Base-by-base conservation (phyloP, 2,888 invertebrate species). In the Baccha elongata region DNA sequence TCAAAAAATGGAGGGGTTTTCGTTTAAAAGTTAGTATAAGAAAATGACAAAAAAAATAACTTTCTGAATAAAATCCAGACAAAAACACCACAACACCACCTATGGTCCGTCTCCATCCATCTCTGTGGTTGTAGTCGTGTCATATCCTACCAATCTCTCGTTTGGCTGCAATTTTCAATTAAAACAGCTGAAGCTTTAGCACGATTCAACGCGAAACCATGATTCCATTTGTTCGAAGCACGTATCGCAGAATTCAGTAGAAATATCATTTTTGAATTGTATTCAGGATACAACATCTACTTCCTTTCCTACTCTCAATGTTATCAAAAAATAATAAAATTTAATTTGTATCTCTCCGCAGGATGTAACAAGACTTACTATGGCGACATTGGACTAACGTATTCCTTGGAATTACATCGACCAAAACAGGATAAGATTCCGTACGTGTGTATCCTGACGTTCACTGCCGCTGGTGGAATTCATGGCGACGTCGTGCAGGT, bases 401-500 rank as follows among this genome's bases (percentile, higher is more conserved):
- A 97, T 90, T 94, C 96, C 86, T 88, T 97, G 91, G 96, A 96
- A 88, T 92, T 97, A 62, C 96, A 96, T 90, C 93, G 96, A 80
- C 97, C 97, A 19, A 94, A 95, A 86, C 96, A 96, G 91, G 96
- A 96, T 88, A 93, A 95, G 88, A 94, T 97, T 87, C 97, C 97
- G 17, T 97, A 96, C 91, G 93, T 96, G 86, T 97, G 97, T 91
- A 93, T 95, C 86, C 93, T 98, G 85, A 97, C 96, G 75, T 96
- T 97, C 89, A 95, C 94, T 13, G 97, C 97, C 23, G 95, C 94
- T 60, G 96, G 96, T 6, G 95, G 94, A 4, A 92, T 94, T 85
- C 94, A 95, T 87, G 97, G 97, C n/a, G 96, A 97, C 89, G 93
- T 97, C 84, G 94, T 97, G 52, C 96, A 97, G 94, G 97, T 96